Evolutionary conservation across 2,888 invertebrate genomes (phyloP).

Genomic region (Stenodema calcarata): DNA sequence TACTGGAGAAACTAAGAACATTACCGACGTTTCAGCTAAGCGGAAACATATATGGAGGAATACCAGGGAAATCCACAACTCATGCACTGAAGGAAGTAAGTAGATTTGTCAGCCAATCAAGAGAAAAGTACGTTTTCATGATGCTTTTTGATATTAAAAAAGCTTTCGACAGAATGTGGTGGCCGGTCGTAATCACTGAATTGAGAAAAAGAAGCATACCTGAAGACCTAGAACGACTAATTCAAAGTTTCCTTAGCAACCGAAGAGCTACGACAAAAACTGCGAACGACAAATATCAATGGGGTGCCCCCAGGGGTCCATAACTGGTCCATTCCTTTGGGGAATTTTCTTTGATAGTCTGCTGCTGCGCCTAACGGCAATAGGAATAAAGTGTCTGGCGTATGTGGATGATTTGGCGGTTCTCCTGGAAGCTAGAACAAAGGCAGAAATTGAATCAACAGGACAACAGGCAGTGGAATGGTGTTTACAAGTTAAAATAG

Average conservation of each 20-base stretch:
- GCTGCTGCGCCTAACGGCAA: background rate
- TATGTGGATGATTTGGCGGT: slow-evolving; percentile 41
- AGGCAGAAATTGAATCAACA: background rate
- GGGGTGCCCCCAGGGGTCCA: slow-evolving; percentile 56
- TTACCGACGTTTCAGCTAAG: background rate
- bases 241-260: background rate
- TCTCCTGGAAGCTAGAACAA: slow-evolving; percentile 12
- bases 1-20: background rate
- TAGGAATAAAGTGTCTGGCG: background rate
- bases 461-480: background rate
- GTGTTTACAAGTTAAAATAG: background rate
- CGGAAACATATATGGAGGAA: background rate
- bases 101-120: background rate
- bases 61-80: background rate
- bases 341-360: slow-evolving; percentile 53
- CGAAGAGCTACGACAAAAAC: background rate
- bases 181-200: background rate
- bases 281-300: background rate
- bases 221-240: background rate
- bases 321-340: slow-evolving; percentile 44
- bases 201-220: background rate
- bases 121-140: background rate
- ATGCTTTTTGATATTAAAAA: slow-evolving; percentile 19
- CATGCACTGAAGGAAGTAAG: background rate
- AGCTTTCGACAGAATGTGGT: slow-evolving; percentile 37